A percentile compares a stretch with the other conserved stretches of the same genome.
Evolutionary conservation across 2,888 invertebrate genomes (phyloP).

Genomic region (Gordius sp.): DNA sequence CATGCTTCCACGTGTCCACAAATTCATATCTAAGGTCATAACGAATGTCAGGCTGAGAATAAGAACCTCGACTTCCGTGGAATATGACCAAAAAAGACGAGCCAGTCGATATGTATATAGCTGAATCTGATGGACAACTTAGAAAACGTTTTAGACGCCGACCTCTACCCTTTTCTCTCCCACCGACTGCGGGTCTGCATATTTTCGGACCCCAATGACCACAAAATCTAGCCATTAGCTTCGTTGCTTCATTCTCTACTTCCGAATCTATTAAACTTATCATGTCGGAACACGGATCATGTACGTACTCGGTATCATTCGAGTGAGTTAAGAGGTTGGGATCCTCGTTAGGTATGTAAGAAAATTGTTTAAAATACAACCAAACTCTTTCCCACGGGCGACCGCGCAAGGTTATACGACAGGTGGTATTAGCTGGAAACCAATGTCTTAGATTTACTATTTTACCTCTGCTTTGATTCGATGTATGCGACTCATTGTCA

Average conservation of each 20-base stretch:
- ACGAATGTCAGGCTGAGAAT: background rate
- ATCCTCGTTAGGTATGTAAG: background rate
- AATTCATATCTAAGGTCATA: constrained; percentile 1
- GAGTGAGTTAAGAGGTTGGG: background rate
- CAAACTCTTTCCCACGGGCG: constrained; percentile 1
- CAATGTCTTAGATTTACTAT: background rate
- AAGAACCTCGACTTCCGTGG: background rate
- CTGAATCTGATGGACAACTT: too few relatives aligned
- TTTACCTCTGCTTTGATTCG: too few relatives aligned
- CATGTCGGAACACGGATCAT: too few relatives aligned
- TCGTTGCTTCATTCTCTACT: background rate
- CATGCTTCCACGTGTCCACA: background rate
- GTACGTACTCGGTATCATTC: background rate
- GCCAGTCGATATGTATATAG: too few relatives aligned
- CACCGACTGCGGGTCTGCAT: too few relatives aligned
- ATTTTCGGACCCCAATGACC: background rate
- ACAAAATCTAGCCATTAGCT: background rate
- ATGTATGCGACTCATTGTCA: too few relatives aligned
- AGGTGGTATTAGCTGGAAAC: constrained; percentile 10
- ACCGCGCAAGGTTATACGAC: background rate
- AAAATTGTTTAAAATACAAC: background rate
- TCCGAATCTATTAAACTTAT: too few relatives aligned
- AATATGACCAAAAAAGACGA: background rate
- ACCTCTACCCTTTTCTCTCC: too few relatives aligned
- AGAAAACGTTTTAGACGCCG: too few relatives aligned